Evolutionary conservation across 2,888 invertebrate species (phyloP), one percentile per base, ranked within the genome.

Genomic region (Hypolimnas misippus): DNA sequence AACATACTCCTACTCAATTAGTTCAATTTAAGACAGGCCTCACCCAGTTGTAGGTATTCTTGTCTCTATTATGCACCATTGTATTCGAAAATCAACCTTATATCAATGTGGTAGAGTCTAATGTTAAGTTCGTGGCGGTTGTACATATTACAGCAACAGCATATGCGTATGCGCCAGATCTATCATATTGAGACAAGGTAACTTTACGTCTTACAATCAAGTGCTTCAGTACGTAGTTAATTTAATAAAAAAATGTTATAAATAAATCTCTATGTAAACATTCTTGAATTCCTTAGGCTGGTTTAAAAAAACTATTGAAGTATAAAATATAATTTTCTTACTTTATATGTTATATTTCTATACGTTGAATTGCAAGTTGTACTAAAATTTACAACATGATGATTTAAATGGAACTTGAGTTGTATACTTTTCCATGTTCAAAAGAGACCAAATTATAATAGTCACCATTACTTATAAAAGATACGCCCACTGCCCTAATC

Each of bases 1-100:
- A 50, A n/a, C 40, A 51, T 40, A 40, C 31, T 42, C 40, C 60
- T 65, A 58, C 57, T 62, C 61, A 68, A 63, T 68, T 63, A 65
- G 59, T 66, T 63, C 61, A 68, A 68, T 63, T 63, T 68, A 59
- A 62, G 61, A 59, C 63, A 65, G 53, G 57, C 40, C 64, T 51
- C 35, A 54, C 35, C 33, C 55, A 59, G 52, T 25, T 25, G 40
- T 50, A 66, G 59, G 63, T 62, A 57, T 62, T 52, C 33, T 58
- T 53, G 40, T 59, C 42, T 50, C 16, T 46, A 46, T 38, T 38
- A 38, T 38, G 12, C 8, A 14, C 10, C 3, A 16, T 14, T 12
- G 38, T 7, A 35, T 12, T 51, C 1, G 1, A 56, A 44, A 62
- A 25, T 21, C 29, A 35, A 44, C 21, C 25, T 31, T 44, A 44